Percentiles rank a stretch among this genome's conserved stretches.
These are phyloP conservation scores for Pogonus chalceus DNA, from an alignment of 1,140 invertebrate genomes.

Conservation along the genomic window DNA sequence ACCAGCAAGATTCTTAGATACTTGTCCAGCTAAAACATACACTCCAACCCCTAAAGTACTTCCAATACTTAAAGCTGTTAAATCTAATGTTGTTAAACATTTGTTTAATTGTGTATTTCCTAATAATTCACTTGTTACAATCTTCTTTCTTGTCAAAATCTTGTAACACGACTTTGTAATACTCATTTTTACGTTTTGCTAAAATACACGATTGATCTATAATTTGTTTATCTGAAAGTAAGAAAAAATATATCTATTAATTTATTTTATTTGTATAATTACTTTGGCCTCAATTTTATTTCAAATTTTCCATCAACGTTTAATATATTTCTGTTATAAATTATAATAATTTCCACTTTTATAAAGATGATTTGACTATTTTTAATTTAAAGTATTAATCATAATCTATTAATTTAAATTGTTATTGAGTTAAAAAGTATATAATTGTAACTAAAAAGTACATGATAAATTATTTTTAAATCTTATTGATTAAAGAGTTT, in stretches of 20 bases:
- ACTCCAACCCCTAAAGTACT: conserved; percentile 59
- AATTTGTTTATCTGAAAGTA: neutral
- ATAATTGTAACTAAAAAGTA: too few species aligned
- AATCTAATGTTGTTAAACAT: conserved; percentile 62
- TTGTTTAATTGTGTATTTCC: conserved; percentile 46
- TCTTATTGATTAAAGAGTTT: too few species aligned
- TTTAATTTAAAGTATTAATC: too few species aligned
- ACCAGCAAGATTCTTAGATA: conserved; percentile 51
- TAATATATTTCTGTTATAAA: too few species aligned
- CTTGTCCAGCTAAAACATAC: conserved; percentile 58
- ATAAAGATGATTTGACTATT: too few species aligned
- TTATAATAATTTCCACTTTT: too few species aligned
- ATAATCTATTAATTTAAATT: too few species aligned
- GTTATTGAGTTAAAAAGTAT: too few species aligned
- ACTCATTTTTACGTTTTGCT: neutral
- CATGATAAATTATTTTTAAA: too few species aligned
- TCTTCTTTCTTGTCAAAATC: conserved; percentile 26
- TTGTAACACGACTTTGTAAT: neutral
- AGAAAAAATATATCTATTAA: neutral
- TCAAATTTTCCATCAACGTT: too few species aligned
- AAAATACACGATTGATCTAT: too few species aligned
- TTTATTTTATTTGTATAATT: neutral
- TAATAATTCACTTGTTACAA: conserved; percentile 20
- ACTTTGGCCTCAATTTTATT: too few species aligned
- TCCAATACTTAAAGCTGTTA: conserved; percentile 47